Evolutionary conservation across 2,797 vertebrate genomes (phyloP).

Genomic region (Trachurus trachurus): DNA sequence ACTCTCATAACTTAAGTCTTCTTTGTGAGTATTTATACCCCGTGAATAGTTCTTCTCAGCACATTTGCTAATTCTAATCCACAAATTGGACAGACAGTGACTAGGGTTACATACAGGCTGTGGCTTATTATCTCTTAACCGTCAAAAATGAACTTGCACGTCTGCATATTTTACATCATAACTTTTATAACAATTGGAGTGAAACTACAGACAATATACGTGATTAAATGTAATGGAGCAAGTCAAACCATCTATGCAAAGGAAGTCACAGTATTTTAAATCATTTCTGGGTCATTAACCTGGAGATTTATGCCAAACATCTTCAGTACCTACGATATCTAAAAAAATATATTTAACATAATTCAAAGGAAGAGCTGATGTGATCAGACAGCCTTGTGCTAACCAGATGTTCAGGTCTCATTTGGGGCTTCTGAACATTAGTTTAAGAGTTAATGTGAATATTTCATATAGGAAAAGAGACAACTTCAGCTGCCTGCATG

Average conservation of each 20-base stretch:
- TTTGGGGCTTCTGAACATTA: background rate
- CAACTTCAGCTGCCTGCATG: conserved; percentile 18
- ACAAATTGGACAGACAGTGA: conserved; percentile 33
- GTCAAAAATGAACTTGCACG: background rate
- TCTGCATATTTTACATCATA: conserved; percentile 21
- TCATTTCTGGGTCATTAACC: background rate
- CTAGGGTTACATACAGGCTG: conserved; percentile 42
- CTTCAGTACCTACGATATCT: background rate
- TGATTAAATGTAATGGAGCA: conserved; percentile 3
- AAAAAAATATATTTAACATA: background rate
- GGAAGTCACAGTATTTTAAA: background rate
- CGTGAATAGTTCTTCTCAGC: conserved; percentile 61
- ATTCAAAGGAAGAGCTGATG: conserved; percentile 9
- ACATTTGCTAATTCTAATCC: conserved; percentile 35
- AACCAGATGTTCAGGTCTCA: background rate
- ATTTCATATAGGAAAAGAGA: background rate
- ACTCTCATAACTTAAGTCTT: conserved; percentile 58
- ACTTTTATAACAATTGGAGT: background rate
- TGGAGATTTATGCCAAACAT: background rate
- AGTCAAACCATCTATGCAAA: conserved; percentile 33
- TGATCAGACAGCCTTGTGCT: conserved; percentile 4
- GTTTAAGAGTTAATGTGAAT: background rate
- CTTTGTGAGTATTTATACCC: conserved; percentile 58
- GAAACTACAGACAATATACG: background rate
- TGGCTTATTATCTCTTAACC: conserved; percentile 29